Base-by-base conservation (phyloP, 2,888 invertebrate genomes). In the Oscheius sp. region DNA sequence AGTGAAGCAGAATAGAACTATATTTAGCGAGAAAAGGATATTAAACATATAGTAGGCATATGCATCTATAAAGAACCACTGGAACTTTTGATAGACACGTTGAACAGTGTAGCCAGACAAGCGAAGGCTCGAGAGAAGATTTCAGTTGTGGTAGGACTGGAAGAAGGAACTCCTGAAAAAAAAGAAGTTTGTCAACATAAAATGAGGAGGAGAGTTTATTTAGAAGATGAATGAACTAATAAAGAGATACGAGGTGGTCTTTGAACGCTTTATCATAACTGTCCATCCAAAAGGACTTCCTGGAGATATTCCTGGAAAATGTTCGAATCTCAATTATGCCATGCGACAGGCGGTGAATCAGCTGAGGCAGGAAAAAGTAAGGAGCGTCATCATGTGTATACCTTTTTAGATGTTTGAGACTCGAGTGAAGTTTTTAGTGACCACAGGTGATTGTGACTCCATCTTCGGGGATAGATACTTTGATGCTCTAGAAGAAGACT, bases 261-360 rank as follows among this genome's bases (percentile, higher is more conserved):
- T 81, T 59, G 80, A 82, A 32, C 64, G 75, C 8, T 78, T 82
- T 69, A 78, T 80, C 49, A 78, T 82, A 45, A 80, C 82, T 0
- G 70, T 79, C 66, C 82, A 82, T 72, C 82, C 82, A 41, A 75
- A 71, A 67, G 80, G 78, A 17, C 63, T 78, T 22, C 72, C 71
- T 14, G 82, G 82, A 67, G 82, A 82, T 54, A 82, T 82, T 74
- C 82, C 82, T 44, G 81, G 64, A 26, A 82, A 82, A 70, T 82
- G 82, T 57, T 80, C 80, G 9, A 82, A 82, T 64, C 76, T 79
- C 68, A 82, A 82, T 69, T 82, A 77, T 65, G 75, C 79, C 8
- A 66, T 78, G 9, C 64, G 82, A 47, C 68, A 67, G 24, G 80
- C 79, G 9, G 74, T 82, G 24, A 68, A 71, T 36, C 56, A 62